Evolutionary conservation across 2,797 vertebrate species (phyloP).

Genomic region (Rhodeus uyekii): DNA sequence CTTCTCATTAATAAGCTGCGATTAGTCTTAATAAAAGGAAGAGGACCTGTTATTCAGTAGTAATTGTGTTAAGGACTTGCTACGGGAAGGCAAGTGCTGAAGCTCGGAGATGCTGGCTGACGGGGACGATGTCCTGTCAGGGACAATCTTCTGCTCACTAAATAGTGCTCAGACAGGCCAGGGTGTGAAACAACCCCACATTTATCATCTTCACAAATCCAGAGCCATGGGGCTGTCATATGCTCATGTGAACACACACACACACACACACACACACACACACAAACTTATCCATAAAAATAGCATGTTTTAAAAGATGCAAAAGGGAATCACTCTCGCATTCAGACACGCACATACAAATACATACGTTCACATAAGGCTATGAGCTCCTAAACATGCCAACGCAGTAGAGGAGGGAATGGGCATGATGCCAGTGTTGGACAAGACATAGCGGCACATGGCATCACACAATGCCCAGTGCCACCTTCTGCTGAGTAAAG

Average conservation of each 20-base stretch:
- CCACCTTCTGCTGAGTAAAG: slow-evolving; percentile 57
- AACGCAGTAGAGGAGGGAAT: slow-evolving; percentile 42
- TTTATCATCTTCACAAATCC: slow-evolving; percentile 56
- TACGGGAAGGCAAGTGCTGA: slow-evolving; percentile 40
- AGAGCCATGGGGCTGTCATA: slow-evolving; percentile 52
- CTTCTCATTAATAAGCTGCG: slow-evolving; percentile 51
- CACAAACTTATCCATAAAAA: slow-evolving; percentile 30
- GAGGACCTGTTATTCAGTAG: slow-evolving; percentile 50
- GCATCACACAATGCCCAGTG: slow-evolving; percentile 56
- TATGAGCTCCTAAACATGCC: slow-evolving; percentile 48
- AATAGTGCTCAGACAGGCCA: slow-evolving; percentile 58
- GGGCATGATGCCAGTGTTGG: slow-evolving; percentile 52
- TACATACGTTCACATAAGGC: slow-evolving; percentile 30
- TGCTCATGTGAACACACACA: slow-evolving; percentile 36
- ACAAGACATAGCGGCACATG: slow-evolving; percentile 55
- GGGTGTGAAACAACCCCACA: slow-evolving; percentile 52
- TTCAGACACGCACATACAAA: slow-evolving; percentile 13
- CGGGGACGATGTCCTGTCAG: slow-evolving; percentile 49
- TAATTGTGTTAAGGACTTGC: slow-evolving; percentile 58
- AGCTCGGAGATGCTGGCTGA: slow-evolving; percentile 35
- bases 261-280: slow-evolving; percentile 2
- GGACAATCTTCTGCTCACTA: slow-evolving; percentile 57
- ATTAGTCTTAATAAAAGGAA: slow-evolving; percentile 54
- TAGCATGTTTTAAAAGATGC: slow-evolving; percentile 29
- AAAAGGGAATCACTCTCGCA: slow-evolving; percentile 9